Evolutionary conservation across 2,797 vertebrate genomes (phyloP), one percentile per base, ranked within the genome.

Genomic region (Furcifer pardalis): DNA sequence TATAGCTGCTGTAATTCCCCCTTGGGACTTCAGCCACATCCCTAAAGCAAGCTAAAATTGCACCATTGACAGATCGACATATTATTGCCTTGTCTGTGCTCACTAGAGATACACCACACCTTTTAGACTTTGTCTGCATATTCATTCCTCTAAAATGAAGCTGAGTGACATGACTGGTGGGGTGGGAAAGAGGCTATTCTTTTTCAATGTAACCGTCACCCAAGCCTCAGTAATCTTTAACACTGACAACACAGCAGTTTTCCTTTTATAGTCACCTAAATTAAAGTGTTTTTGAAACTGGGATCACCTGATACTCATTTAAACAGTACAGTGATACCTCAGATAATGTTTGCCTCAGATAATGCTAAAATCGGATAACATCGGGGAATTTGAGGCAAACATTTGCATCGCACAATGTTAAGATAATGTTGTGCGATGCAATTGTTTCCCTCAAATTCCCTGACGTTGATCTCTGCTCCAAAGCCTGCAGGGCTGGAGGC

Each of bases 121-220:
- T 76, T 32, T 76, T 32, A 40, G 17, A 19, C 42, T 44, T 5
- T 8, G 27, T 12, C 21, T 69, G 44, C 42, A 5, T 77, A 77
- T 69, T 76, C 23, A 6, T 59, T 35, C n/a, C 62, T 46, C 1
- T 62, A 71, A 15, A 49, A 71, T 42, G 72, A 86, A 79, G 32
- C 40, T 35, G 2, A 52, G 35, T 2, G 25, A 42, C 0, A 5
- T 35, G 77, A 3, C 42, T 59, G 1, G 9, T 25, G 8, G 2
- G 0, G 19, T 32, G 4, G 35, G n/a, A 5, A 5, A 15, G 21
- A 59, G 1, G 0, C 0, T 1, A 27, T 21, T 35, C 68, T 49
- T 44, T 68, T 52, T 56, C 5, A 56, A 19, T 13, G 52, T 19
- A 56, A 56, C 27, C 3, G 17, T 44, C 37, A 5, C n/a, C 0